Conservation (phyloP, 2,797 vertebrate species). For the Molossus molossus region DNA sequence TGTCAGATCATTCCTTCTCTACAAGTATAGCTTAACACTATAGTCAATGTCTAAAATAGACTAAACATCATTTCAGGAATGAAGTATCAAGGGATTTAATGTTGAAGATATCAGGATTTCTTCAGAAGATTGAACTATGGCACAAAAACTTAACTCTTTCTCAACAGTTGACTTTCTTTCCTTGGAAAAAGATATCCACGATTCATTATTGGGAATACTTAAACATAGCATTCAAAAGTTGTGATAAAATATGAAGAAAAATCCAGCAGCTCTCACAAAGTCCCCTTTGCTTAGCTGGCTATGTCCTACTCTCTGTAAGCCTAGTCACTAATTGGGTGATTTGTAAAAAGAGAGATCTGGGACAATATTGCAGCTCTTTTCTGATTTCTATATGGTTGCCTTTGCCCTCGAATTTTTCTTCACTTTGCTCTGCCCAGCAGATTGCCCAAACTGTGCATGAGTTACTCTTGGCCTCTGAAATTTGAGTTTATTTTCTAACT, state of each 20-base stretch:
- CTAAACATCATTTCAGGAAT: conserved; percentile 31
- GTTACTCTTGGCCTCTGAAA: conserved; percentile 9
- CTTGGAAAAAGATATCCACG: conserved; percentile 40
- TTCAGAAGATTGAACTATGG: conserved; percentile 53
- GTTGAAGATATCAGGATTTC: conserved; percentile 39
- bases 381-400: background rate
- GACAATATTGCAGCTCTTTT: background rate
- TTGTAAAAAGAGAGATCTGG: conserved; percentile 37
- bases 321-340: background rate
- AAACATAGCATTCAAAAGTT: conserved; percentile 60
- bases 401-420: conserved; percentile 27
- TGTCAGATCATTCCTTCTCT: conserved; percentile 49
- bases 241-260: conserved; percentile 67
- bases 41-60: conserved; percentile 31
- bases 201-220: conserved; percentile 39
- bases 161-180: conserved; percentile 60
- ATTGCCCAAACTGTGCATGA: conserved; percentile 53
- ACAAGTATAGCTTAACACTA: background rate
- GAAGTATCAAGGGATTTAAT: conserved; percentile 58
- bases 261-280: background rate
- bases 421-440: background rate
- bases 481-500: conserved; percentile 42
- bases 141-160: conserved; percentile 58
- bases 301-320: conserved; percentile 13
- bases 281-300: conserved; percentile 5